Percentiles rank a stretch among this genome's conserved stretches.
These are phyloP conservation scores for Temnothorax curvispinosus DNA, from an alignment of 1,140 invertebrate species.

Conservation along the genomic window DNA sequence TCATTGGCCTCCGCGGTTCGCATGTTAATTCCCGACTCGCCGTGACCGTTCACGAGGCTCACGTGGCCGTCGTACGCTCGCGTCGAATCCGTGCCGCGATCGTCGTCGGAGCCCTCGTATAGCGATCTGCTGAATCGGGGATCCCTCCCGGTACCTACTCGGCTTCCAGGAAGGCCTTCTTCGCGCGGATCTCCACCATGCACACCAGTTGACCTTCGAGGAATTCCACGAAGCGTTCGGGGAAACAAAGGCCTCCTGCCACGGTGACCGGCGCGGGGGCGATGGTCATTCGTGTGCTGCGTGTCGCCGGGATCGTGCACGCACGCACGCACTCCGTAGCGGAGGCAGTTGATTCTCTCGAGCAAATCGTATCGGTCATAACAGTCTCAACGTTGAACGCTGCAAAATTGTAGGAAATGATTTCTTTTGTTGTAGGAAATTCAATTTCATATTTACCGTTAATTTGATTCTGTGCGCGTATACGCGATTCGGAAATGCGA, in stretches of 20 bases:
- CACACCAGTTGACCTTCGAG: slow-evolving; percentile 71
- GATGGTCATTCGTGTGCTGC: slow-evolving; percentile 64
- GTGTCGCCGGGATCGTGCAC: slow-evolving; percentile 57
- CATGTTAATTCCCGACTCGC: slow-evolving; percentile 73
- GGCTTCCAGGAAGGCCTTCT: slow-evolving; percentile 57
- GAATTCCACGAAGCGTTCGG: slow-evolving; percentile 75
- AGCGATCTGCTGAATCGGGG: slow-evolving; percentile 41
- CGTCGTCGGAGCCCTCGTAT: background rate
- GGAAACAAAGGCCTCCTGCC: slow-evolving; percentile 70
- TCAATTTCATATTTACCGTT: background rate
- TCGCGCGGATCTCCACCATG: slow-evolving; percentile 16
- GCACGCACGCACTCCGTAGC: background rate
- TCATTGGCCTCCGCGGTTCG: slow-evolving; percentile 77
- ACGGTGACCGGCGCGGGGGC: slow-evolving; percentile 48
- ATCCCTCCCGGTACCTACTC: background rate
- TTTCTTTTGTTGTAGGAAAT: background rate
- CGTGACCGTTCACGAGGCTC: slow-evolving; percentile 54
- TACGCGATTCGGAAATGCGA: background rate
- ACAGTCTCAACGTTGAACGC: background rate
- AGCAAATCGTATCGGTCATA: too few species aligned
- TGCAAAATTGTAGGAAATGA: background rate
- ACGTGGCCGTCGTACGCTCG: slow-evolving; percentile 59
- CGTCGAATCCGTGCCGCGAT: background rate
- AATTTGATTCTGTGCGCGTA: background rate
- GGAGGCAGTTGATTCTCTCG: background rate